Percentiles rank a stretch among this genome's conserved stretches.
Conservation (phyloP, 2,888 invertebrate genomes). For the Pollenia labialis region DNA sequence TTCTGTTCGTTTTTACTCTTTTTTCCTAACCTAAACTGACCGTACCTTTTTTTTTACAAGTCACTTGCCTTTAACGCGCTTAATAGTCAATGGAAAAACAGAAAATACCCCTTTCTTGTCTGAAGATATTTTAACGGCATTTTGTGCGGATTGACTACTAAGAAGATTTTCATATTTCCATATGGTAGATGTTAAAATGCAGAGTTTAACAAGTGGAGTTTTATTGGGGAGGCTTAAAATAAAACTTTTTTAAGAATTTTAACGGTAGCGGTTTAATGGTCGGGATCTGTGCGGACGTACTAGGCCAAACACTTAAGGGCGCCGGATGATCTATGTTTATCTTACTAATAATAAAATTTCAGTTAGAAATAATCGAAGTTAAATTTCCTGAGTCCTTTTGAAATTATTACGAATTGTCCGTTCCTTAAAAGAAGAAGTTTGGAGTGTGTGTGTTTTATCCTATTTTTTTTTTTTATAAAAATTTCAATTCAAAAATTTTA, state of each 20-base stretch:
- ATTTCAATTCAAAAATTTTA: no score
- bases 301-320: no score
- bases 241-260: neutral
- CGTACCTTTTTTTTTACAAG: conserved; percentile 50
- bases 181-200: conserved; percentile 3
- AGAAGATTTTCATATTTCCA: conserved; percentile 28
- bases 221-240: neutral
- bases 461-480: no score
- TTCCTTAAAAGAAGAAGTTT: no score
- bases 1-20: conserved; percentile 27
- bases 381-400: no score
- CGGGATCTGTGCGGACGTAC: no score
- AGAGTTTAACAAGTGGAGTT: conserved; percentile 10
- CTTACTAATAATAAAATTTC: no score
- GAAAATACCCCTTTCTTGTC: conserved; percentile 33
- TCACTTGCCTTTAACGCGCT: conserved; percentile 44
- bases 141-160: neutral
- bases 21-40: conserved; percentile 46
- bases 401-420: no score
- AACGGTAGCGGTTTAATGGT: neutral
- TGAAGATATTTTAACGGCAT: conserved; percentile 43
- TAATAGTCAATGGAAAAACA: neutral
- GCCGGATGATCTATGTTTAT: no score
- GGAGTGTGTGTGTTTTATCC: no score
- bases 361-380: no score